Evolutionary conservation across 1,140 invertebrate genomes (phyloP).

Genomic region (Leptopilina boulardi): DNA sequence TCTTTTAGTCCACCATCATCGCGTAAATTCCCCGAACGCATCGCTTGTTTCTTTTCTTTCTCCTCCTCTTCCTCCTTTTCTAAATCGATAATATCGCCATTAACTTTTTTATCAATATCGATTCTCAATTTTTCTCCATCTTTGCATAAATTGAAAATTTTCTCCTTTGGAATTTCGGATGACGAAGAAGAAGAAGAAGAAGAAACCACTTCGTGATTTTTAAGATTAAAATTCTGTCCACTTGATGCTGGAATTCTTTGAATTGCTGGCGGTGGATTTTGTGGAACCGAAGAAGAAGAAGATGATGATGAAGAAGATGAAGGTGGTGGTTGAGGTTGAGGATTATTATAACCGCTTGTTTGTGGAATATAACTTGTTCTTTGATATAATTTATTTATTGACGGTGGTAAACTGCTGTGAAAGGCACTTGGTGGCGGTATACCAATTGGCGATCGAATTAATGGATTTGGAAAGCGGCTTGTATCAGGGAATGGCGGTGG

Average conservation of each 20-base stretch:
- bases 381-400: conserved; percentile 72
- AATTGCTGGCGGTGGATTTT: conserved; percentile 65
- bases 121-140: conserved; percentile 9
- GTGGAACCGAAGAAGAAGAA: too few relatives aligned
- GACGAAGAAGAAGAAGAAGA: neutral
- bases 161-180: conserved; percentile 20
- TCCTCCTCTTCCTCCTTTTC: conserved; percentile 34
- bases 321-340: conserved; percentile 46
- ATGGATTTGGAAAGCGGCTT: conserved; percentile 61
- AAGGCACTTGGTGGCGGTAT: conserved; percentile 72
- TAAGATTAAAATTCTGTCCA: neutral
- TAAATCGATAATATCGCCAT: conserved; percentile 44
- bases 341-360: conserved; percentile 47
- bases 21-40: neutral
- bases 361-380: conserved; percentile 67
- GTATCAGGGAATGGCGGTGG: conserved; percentile 71
- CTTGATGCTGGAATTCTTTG: conserved; percentile 67
- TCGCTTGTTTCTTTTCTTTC: too few relatives aligned
- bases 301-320: too few relatives aligned
- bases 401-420: conserved; percentile 72
- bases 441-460: conserved; percentile 67
- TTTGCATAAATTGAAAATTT: neutral
- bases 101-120: conserved; percentile 42
- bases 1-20: neutral
- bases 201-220: neutral